Percentiles rank a stretch among this genome's conserved stretches.
Evolutionary conservation across 2,113 vertebrate genomes (phyloP).

Genomic region (Australoheros scitulus): DNA sequence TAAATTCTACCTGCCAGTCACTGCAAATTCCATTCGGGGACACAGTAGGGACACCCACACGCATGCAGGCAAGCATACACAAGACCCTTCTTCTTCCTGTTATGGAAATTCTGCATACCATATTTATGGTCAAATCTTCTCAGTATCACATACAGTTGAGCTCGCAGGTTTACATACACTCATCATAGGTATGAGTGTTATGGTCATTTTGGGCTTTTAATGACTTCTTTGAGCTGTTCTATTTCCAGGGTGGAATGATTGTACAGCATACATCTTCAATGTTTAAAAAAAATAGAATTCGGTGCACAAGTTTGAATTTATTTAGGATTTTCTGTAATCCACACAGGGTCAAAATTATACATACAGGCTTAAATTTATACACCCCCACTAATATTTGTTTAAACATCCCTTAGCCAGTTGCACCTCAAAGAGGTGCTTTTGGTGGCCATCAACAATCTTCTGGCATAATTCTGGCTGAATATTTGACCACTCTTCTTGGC

Average conservation of each 20-base stretch:
- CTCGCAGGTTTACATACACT: not conserved
- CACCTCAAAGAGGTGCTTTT: no score
- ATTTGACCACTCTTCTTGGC: no score
- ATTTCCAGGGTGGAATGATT: not conserved
- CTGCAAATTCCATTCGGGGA: conserved; percentile 38
- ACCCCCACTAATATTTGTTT: no score
- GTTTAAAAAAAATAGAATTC: not conserved
- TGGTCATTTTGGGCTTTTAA: not conserved
- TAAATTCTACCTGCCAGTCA: conserved; percentile 31
- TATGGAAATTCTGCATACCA: not conserved
- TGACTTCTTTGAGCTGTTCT: not conserved
- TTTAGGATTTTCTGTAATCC: not conserved
- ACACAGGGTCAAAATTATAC: not conserved
- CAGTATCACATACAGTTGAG: not conserved
- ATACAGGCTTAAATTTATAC: not conserved
- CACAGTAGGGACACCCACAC: not conserved
- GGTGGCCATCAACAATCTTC: no score
- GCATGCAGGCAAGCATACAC: not conserved
- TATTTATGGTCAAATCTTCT: conserved; percentile 9
- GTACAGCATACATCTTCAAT: not conserved
- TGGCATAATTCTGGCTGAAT: no score
- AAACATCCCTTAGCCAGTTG: no score
- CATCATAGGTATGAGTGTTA: not conserved
- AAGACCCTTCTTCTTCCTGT: not conserved
- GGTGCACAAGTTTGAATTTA: not conserved